A percentile compares a stretch with the other conserved stretches of the same genome.
Conservation (phyloP, 2,888 invertebrate genomes). For the Campoletis raptor region DNA sequence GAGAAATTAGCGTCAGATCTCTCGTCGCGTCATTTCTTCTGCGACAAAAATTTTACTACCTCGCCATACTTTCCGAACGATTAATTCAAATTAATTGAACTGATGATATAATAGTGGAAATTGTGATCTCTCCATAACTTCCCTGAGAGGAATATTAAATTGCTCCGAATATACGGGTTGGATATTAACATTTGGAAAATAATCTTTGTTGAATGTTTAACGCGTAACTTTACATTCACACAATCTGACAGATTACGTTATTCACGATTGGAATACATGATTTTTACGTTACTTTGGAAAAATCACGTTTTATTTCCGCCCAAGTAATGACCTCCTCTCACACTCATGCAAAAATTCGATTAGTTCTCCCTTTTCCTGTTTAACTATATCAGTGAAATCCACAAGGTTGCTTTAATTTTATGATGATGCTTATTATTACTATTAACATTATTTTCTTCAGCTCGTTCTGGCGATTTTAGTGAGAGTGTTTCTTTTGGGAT, state of each 20-base stretch:
- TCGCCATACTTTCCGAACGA: neutral
- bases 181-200: neutral
- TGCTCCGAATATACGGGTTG: neutral
- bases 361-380: conserved; percentile 38
- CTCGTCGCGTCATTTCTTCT: neutral
- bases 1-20: neutral
- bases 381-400: conserved; percentile 34
- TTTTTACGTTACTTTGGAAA: conserved; percentile 63
- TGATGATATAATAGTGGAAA: neutral
- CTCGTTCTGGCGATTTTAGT: conserved; percentile 61
- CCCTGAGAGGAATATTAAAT: neutral
- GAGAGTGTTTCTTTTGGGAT: conserved; percentile 47
- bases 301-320: conserved; percentile 66
- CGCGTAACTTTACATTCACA: conserved; percentile 46
- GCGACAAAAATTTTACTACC: neutral
- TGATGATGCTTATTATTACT: conserved; percentile 32
- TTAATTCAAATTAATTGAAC: conserved; percentile 44
- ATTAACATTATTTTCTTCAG: conserved; percentile 40
- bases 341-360: conserved; percentile 46
- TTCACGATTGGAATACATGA: conserved; percentile 63
- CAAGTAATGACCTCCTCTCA: conserved; percentile 53
- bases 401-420: conserved; percentile 11
- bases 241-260: conserved; percentile 69
- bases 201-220: neutral
- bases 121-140: neutral